Percentiles rank a stretch among this genome's conserved stretches.
Evolutionary conservation across 2,888 invertebrate genomes (phyloP).

Genomic region (Aelia acuminata): DNA sequence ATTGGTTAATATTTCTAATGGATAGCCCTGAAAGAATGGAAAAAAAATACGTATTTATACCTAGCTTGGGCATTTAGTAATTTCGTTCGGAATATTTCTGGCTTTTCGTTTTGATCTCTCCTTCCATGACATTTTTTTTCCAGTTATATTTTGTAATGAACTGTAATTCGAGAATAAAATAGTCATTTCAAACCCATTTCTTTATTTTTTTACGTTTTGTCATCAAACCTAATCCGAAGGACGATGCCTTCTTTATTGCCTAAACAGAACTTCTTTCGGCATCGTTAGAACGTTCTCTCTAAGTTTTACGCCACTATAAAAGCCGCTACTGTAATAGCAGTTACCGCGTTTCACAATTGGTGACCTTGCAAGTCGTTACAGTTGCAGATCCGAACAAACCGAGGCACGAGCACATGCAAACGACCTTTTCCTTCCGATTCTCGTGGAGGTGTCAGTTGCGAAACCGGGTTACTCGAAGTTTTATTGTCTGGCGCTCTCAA

Average conservation of each 20-base stretch:
- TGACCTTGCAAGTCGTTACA: conserved; percentile 13
- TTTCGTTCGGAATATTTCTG: too few species aligned
- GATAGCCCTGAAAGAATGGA: too few species aligned
- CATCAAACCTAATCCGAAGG: not conserved
- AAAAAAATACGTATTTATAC: too few species aligned
- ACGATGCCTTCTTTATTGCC: not conserved
- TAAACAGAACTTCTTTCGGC: not conserved
- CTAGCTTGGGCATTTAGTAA: too few species aligned
- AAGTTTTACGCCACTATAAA: conserved; percentile 2
- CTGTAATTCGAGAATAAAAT: too few species aligned
- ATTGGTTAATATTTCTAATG: too few species aligned
- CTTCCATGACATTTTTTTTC: too few species aligned
- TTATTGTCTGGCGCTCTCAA: not conserved
- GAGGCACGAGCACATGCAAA: conserved; percentile 12
- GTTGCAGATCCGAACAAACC: not conserved
- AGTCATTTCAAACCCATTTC: not conserved
- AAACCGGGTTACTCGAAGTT: not conserved
- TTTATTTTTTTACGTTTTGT: not conserved
- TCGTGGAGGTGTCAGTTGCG: conserved; percentile 18
- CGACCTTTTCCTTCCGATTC: conserved; percentile 26
- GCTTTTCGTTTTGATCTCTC: too few species aligned
- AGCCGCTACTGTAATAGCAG: conserved; percentile 9
- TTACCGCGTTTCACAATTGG: not conserved
- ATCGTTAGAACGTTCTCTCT: not conserved
- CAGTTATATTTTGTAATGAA: too few species aligned